Evolutionary conservation across 2,888 invertebrate genomes (phyloP).

Genomic region (Arrhopalites spinosus): DNA sequence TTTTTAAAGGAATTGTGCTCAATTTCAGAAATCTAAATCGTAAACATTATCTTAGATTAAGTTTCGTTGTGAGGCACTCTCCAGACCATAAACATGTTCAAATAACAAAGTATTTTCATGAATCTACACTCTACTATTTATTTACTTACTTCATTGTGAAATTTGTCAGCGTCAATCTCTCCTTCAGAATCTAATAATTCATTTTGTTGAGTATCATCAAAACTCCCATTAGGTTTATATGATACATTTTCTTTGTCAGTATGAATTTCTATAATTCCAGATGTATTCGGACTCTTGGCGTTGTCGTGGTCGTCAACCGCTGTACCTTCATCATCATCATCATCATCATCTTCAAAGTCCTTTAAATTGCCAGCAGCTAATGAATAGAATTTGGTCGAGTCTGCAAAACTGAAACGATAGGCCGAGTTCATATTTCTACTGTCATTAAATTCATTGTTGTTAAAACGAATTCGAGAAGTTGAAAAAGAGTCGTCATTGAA

Average conservation of each 20-base stretch:
- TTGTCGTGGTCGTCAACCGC: background rate
- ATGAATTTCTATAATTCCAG: background rate
- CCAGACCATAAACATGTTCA: background rate
- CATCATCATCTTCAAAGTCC: background rate
- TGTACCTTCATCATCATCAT: slow-evolving; percentile 2
- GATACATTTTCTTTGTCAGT: background rate
- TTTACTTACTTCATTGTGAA: slow-evolving; percentile 23
- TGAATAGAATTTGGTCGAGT: slow-evolving; percentile 28
- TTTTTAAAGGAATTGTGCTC: background rate
- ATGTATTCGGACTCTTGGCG: background rate
- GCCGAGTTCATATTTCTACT: background rate
- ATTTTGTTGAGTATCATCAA: slow-evolving; percentile 9
- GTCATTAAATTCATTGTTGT: background rate
- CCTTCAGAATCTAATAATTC: slow-evolving; percentile 17
- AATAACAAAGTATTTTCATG: background rate
- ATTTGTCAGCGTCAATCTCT: slow-evolving; percentile 14
- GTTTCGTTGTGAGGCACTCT: no score
- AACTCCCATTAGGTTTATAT: background rate
- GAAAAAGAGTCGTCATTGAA: background rate
- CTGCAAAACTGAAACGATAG: slow-evolving; percentile 13
- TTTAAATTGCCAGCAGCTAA: slow-evolving; percentile 22
- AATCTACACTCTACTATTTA: background rate
- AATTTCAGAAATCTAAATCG: slow-evolving; percentile 15
- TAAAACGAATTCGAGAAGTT: background rate
- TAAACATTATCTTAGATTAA: no score